Conservation (phyloP, 2,113 vertebrate genomes). For the Brachypodius melanocephalos region DNA sequence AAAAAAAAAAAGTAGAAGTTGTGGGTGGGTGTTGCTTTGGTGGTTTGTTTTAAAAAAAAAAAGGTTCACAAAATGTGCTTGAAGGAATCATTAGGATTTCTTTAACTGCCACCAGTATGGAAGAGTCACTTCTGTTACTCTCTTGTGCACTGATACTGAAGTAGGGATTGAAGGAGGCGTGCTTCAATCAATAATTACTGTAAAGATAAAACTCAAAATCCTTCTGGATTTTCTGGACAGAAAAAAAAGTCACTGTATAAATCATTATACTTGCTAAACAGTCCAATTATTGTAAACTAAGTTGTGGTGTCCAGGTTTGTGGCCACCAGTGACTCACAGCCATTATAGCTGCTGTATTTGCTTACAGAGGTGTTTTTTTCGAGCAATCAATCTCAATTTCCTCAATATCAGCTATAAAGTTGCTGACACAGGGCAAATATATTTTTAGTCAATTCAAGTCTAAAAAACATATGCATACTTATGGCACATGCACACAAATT, state of each 20-base stretch:
- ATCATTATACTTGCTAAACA: constrained; percentile 1
- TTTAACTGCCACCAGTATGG: not conserved
- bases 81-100: not conserved
- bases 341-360: not conserved
- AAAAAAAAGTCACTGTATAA: not conserved
- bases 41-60: not conserved
- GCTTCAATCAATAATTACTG: not conserved
- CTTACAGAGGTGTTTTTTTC: constrained; percentile 3
- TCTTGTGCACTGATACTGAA: not conserved
- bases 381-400: constrained; percentile 52
- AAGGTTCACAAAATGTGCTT: not conserved
- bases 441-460: constrained; percentile 38
- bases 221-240: not conserved
- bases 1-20: not conserved
- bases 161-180: not conserved
- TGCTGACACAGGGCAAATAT: constrained; percentile 28
- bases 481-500: not conserved
- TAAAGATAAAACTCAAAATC: not conserved
- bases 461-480: constrained; percentile 15
- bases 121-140: not conserved
- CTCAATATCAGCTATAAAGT: constrained; percentile 40
- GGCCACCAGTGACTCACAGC: not conserved
- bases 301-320: not conserved
- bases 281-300: not conserved
- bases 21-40: not conserved